Base-by-base conservation (phyloP, 2,888 invertebrate genomes). In the Drosophila nr. perissopoda region DNA sequence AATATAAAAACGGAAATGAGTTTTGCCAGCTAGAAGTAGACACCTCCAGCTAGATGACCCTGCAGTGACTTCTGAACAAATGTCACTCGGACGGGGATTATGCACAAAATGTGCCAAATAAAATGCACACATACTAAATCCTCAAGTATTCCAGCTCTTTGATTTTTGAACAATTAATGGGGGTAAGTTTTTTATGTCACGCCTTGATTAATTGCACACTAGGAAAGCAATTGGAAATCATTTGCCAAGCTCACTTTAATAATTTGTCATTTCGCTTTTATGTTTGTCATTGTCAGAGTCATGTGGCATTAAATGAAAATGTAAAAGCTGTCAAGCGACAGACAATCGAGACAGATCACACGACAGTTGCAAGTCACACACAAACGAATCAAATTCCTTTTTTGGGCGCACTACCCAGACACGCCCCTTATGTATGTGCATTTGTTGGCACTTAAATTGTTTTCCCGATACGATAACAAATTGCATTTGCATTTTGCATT, bases 1-100 rank as follows among this genome's bases (percentile, higher is more conserved):
- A 87, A 90, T 90, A 90, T 83, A 83, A 88, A 88, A 88, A 76
- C 87, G 87, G 90, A 87, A 87, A 87, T 87, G 87, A 90, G 90
- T 83, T 90, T 83, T 68, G 60, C 69, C 69, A 69, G 70, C 40
- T 60, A 65, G 66, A 58, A 13, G 59, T 36, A 40, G 59, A 60
- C 25, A 53, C n/a, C 40, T 69, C 31, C 25, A 21, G 11, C 59
- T 62, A 42, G 48, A 29, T 38, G 65, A 56, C 59, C 56, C 52
- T 5, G 25, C 69, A 66, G 59, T 62, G 53, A 80, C 73, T 75
- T 76, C 53, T 31, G 67, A 67, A 67, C 78, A 68, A 74, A 74
- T 67, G 69, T 58, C 51, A 62, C 68, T 57, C 78, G 33, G 42
- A 60, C 76, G 64, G 63, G 70, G 64, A 76, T 69, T 76, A 76